Percentiles rank a stretch among this genome's conserved stretches.
phyloP scores from a whole-genome alignment of 2,113 vertebrate species.

The Bubalus kerabau region DNA sequence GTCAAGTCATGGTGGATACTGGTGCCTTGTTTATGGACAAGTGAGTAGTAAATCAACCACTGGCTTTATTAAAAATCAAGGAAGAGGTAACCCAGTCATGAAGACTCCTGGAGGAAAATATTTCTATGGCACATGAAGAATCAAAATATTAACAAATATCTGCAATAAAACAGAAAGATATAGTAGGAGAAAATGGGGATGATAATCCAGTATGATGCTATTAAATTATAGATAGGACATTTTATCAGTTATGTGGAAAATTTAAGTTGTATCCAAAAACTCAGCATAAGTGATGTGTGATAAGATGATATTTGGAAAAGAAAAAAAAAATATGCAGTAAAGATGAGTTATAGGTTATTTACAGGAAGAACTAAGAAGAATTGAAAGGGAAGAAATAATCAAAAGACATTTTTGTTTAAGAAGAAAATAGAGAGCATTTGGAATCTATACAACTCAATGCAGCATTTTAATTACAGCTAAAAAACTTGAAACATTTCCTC shows the following conservation, averaged over 20 bases:
- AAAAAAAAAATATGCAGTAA: not conserved
- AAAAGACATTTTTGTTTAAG: not conserved
- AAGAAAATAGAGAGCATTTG: not conserved
- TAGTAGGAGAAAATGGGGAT: not conserved
- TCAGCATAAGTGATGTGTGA: not conserved
- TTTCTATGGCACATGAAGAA: not conserved
- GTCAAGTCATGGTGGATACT: not conserved
- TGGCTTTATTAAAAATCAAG: not conserved
- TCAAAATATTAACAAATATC: not conserved
- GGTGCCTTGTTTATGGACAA: not conserved
- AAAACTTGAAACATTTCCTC: not conserved
- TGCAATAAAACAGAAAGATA: not conserved
- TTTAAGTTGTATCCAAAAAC: not conserved
- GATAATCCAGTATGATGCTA: not conserved
- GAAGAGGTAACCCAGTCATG: not conserved
- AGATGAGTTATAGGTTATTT: not conserved
- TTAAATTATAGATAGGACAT: not conserved
- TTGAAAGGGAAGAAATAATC: not conserved
- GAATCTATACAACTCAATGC: not conserved
- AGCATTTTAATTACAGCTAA: not conserved
- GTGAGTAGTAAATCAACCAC: not conserved
- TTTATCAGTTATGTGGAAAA: not conserved
- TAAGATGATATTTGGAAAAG: not conserved
- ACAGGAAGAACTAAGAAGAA: not conserved
- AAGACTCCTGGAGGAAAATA: not conserved